These are phyloP conservation scores for Branchipolynoe longqiensis DNA, from an alignment of 2,888 invertebrate species.

Conservation along the genomic window DNA sequence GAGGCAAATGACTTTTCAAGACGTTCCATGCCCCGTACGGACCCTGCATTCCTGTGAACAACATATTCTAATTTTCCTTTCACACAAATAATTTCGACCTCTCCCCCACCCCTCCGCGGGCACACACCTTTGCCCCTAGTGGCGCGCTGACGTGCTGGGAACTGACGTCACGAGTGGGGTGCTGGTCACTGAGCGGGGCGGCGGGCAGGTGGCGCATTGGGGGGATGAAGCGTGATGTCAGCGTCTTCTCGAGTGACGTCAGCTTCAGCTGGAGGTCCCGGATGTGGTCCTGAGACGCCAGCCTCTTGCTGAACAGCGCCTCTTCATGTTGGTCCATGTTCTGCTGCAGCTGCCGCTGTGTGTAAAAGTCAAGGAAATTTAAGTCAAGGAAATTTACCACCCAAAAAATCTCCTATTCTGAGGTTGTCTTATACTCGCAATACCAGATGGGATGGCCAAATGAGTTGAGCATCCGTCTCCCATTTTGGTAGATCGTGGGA, in stretches of 20 bases:
- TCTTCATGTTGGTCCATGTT: constrained; percentile 59
- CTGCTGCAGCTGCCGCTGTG: constrained; percentile 52
- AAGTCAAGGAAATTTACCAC: neutral
- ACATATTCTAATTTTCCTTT: too few species aligned
- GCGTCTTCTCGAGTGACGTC: constrained; percentile 54
- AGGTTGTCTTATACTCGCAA: too few species aligned
- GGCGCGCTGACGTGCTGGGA: neutral
- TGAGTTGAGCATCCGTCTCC: too few species aligned
- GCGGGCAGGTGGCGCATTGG: neutral
- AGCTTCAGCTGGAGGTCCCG: constrained; percentile 56
- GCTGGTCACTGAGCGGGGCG: neutral
- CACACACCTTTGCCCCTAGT: constrained; percentile 31
- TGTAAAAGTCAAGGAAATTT: neutral
- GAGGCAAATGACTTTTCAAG: too few species aligned
- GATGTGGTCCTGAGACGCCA: constrained; percentile 58
- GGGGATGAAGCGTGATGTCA: constrained; percentile 10
- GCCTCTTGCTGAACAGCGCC: constrained; percentile 37
- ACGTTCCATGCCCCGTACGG: too few species aligned
- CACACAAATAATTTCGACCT: too few species aligned
- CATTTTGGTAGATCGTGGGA: too few species aligned
- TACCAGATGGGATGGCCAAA: too few species aligned
- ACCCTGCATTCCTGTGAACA: too few species aligned
- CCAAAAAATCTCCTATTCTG: too few species aligned
- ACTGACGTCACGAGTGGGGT: constrained; percentile 5
- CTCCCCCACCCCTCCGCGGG: too few species aligned